Conservation (phyloP, 1,140 invertebrate species). For the Aporrectodea caliginosa region DNA sequence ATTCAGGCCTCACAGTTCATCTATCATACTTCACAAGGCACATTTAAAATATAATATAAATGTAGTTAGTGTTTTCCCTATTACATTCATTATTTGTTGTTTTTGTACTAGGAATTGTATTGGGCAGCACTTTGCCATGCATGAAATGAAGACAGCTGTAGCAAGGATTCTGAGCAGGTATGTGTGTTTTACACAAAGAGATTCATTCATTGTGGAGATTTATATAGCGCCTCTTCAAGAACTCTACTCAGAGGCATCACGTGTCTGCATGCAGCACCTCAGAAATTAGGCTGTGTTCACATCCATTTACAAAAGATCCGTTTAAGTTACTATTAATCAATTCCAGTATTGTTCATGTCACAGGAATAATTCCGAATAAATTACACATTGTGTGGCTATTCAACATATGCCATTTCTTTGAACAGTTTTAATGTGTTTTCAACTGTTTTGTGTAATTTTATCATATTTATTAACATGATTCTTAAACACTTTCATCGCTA, state of each 20-base stretch:
- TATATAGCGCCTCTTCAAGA: too few relatives aligned
- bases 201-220: background rate
- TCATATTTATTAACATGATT: too few relatives aligned
- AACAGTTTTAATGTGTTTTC: too few relatives aligned
- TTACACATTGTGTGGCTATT: too few relatives aligned
- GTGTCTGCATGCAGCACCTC: background rate
- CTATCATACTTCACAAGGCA: background rate
- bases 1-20: background rate
- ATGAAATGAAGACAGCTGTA: conserved; percentile 40
- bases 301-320: too few relatives aligned
- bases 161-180: conserved; percentile 42
- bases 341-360: too few relatives aligned
- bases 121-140: conserved; percentile 42
- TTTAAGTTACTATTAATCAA: too few relatives aligned
- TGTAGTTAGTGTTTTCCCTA: background rate
- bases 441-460: too few relatives aligned
- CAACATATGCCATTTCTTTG: too few relatives aligned
- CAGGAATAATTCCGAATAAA: too few relatives aligned
- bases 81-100: background rate
- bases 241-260: background rate
- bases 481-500: too few relatives aligned
- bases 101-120: conserved; percentile 41
- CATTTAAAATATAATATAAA: background rate
- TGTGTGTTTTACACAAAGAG: background rate
- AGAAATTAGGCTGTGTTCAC: too few relatives aligned